Evolutionary conservation across 2,888 invertebrate species (phyloP).

Genomic region (Drosophila limbata): DNA sequence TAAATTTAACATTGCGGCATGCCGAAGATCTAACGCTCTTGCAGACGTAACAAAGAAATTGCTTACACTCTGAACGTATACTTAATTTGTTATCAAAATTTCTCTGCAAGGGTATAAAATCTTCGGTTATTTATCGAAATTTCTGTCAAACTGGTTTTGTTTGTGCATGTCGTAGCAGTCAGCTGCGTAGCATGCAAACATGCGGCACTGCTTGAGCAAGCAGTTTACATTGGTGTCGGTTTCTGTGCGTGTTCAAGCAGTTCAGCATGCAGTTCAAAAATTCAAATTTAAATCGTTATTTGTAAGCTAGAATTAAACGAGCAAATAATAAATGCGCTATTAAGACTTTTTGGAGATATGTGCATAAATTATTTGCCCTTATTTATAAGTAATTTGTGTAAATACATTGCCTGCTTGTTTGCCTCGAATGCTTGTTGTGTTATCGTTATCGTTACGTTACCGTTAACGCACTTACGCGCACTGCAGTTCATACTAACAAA

Average conservation of each 20-base stretch:
- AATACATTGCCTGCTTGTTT: conserved; percentile 40
- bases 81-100: too few species aligned
- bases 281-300: conserved; percentile 18
- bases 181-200: conserved; percentile 15
- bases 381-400: conserved; percentile 8
- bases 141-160: background rate
- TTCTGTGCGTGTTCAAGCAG: conserved; percentile 16
- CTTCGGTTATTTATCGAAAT: background rate
- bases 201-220: conserved; percentile 38
- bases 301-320: background rate
- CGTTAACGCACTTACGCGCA: conserved; percentile 80
- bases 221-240: conserved; percentile 37
- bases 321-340: conserved; percentile 26
- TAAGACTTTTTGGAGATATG: too few species aligned
- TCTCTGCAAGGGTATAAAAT: conserved; percentile 15
- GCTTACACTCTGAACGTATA: background rate
- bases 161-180: conserved; percentile 29
- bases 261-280: conserved; percentile 16
- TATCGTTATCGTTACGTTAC: conserved; percentile 60
- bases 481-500: conserved; percentile 83
- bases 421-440: conserved; percentile 55
- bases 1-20: conserved; percentile 8
- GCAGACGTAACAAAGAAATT: conserved; percentile 12
- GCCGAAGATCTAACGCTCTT: conserved; percentile 20
- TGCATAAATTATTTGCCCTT: conserved; percentile 15